A percentile compares a stretch with the other conserved stretches of the same genome.
Evolutionary conservation across 2,797 vertebrate species (phyloP).

Genomic region (Spatula versicolor): DNA sequence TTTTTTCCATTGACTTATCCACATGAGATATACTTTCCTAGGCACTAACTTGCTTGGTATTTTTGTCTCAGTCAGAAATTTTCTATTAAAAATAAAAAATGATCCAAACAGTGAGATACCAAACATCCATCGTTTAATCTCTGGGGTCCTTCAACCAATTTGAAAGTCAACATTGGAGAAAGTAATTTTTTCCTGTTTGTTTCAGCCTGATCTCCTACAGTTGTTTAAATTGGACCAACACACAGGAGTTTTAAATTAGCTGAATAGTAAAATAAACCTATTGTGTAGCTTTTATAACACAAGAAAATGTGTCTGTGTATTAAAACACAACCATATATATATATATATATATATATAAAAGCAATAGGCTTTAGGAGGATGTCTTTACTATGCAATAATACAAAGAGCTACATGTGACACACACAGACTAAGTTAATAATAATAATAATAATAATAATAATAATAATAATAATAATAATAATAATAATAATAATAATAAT

Average conservation of each 20-base stretch:
- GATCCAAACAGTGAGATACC: constrained; percentile 64
- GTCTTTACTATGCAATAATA: background rate
- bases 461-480: background rate
- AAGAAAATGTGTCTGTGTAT: background rate
- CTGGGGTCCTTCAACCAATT: constrained; percentile 70
- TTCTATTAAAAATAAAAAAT: constrained; percentile 78
- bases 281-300: background rate
- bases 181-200: constrained; percentile 67
- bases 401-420: background rate
- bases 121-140: constrained; percentile 69
- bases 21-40: constrained; percentile 65
- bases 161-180: constrained; percentile 72
- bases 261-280: constrained; percentile 38
- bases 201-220: constrained; percentile 68
- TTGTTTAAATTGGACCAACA: constrained; percentile 72
- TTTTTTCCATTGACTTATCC: constrained; percentile 49
- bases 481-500: too few relatives aligned
- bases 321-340: background rate
- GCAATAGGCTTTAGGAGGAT: background rate
- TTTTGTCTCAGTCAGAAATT: constrained; percentile 74
- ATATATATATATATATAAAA: background rate
- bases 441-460: background rate
- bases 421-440: too few relatives aligned
- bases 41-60: constrained; percentile 39
- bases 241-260: constrained; percentile 57